Evolutionary conservation across 2,797 vertebrate species (phyloP).

Genomic region (Hydrophis major): DNA sequence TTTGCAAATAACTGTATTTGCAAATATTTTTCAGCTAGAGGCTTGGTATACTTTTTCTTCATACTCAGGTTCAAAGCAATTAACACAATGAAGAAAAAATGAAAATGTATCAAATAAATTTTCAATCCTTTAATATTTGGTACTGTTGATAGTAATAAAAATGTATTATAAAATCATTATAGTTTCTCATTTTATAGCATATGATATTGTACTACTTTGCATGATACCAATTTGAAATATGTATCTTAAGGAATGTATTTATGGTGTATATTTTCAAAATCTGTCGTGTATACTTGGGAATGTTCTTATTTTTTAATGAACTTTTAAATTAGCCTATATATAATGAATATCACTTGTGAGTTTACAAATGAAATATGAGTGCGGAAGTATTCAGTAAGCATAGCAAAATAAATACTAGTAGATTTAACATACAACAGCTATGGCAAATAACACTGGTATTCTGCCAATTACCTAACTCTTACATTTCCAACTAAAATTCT

Average conservation of each 20-base stretch:
- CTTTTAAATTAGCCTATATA: not conserved
- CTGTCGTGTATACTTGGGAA: not conserved
- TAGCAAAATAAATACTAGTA: slow-evolving; percentile 18
- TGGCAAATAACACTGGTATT: not conserved
- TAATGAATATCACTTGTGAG: not conserved
- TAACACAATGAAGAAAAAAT: slow-evolving; percentile 8
- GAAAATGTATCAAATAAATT: slow-evolving; percentile 14
- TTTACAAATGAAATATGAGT: slow-evolving; percentile 30
- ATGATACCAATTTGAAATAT: slow-evolving; percentile 12
- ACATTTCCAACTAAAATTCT: slow-evolving; percentile 8
- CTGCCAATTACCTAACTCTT: not conserved
- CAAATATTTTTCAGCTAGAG: slow-evolving; percentile 18
- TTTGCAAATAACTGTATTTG: not conserved
- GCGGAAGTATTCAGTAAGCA: not conserved
- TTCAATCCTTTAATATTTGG: not conserved
- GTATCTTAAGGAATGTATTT: not conserved
- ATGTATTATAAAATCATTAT: not conserved
- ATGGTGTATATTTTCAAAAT: not conserved
- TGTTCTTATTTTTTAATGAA: slow-evolving; percentile 21
- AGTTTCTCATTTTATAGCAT: not conserved
- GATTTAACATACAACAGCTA: not conserved
- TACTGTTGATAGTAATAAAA: slow-evolving; percentile 13
- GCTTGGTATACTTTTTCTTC: slow-evolving; percentile 29
- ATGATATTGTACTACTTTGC: not conserved
- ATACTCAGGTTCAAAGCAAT: slow-evolving; percentile 13